phyloP scores from a whole-genome alignment of 2,113 vertebrate genomes.

The Neodon shergylaensis region DNA sequence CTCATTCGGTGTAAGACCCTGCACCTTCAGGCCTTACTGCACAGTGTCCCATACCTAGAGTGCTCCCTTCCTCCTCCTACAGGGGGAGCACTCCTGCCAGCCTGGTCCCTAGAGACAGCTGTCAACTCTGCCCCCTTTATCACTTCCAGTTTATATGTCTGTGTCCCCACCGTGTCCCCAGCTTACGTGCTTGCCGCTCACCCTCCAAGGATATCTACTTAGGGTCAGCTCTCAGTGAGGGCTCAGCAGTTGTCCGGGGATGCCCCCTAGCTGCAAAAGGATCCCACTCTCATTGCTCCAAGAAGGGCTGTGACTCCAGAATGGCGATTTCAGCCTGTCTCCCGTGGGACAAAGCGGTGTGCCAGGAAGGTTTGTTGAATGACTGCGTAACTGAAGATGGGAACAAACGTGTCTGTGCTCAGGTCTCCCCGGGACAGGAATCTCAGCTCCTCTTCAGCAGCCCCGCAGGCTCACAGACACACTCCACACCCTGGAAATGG shows the following conservation, averaged over 20 bases:
- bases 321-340: not conserved
- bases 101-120: not conserved
- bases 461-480: not conserved
- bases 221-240: not conserved
- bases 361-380: not conserved
- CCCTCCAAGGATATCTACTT: not conserved
- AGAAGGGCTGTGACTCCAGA: not conserved
- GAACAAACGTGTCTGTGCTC: not conserved
- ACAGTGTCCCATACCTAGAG: not conserved
- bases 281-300: not conserved
- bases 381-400: not conserved
- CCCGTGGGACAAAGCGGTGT: fast-evolving
- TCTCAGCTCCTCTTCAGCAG: not conserved
- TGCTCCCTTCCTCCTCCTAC: not conserved
- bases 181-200: fast-evolving
- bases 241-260: not conserved
- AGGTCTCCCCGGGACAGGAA: not conserved
- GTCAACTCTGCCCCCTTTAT: not conserved
- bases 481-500: not conserved
- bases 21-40: not conserved
- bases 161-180: too few species aligned
- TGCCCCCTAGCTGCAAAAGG: fast-evolving
- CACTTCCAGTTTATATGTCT: fast-evolving
- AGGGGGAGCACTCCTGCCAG: not conserved
- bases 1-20: not conserved